Evolutionary conservation across 2,797 vertebrate genomes (phyloP).

Genomic region (Dendrocincla tyrannina): DNA sequence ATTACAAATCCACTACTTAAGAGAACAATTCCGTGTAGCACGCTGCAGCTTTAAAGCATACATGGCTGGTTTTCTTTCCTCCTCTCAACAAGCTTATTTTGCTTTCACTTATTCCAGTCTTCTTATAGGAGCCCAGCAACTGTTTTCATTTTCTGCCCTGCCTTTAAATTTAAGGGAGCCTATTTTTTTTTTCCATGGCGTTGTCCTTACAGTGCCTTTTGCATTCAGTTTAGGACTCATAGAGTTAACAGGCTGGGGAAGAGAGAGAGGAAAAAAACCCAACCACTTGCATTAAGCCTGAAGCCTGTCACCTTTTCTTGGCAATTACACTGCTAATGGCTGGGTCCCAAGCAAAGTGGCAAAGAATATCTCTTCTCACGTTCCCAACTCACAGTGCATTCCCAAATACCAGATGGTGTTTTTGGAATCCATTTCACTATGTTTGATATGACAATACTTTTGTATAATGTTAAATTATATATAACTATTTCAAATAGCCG

Average conservation of each 20-base stretch:
- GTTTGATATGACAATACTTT: slow-evolving; percentile 88
- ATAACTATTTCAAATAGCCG: slow-evolving; percentile 82
- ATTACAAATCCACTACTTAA: slow-evolving; percentile 77
- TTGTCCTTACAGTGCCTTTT: slow-evolving; percentile 60
- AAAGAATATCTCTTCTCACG: slow-evolving; percentile 89
- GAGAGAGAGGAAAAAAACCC: slow-evolving; percentile 35
- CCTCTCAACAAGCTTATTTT: slow-evolving; percentile 57
- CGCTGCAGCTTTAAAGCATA: slow-evolving; percentile 62
- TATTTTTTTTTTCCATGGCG: background rate
- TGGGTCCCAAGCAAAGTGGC: slow-evolving; percentile 90
- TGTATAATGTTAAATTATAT: slow-evolving; percentile 88
- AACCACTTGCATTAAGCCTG: slow-evolving; percentile 79
- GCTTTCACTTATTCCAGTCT: slow-evolving; percentile 10
- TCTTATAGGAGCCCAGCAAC: background rate
- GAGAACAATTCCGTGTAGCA: slow-evolving; percentile 56
- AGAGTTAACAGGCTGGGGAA: slow-evolving; percentile 76
- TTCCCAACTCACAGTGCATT: slow-evolving; percentile 85
- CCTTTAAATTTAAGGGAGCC: slow-evolving; percentile 30
- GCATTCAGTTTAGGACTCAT: slow-evolving; percentile 70
- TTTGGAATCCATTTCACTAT: slow-evolving; percentile 92
- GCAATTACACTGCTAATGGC: slow-evolving; percentile 90
- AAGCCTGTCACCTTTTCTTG: slow-evolving; percentile 96
- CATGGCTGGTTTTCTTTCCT: slow-evolving; percentile 48
- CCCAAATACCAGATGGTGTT: slow-evolving; percentile 96
- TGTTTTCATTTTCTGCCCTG: slow-evolving; percentile 7